Conservation (phyloP, 2,797 vertebrate genomes). For the Pseudochromis fuscus region DNA sequence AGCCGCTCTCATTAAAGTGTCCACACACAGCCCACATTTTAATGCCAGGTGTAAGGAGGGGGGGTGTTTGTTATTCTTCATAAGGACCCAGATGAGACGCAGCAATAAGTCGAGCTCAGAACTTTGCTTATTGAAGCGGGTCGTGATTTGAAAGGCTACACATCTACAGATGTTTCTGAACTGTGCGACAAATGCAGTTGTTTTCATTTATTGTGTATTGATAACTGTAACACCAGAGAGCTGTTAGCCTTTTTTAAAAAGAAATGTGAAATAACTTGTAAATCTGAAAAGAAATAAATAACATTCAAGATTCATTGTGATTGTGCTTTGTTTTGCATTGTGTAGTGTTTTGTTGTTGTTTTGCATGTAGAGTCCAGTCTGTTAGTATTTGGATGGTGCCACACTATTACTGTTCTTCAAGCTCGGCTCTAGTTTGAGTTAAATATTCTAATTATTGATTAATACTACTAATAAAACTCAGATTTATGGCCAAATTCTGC, state of each 20-base stretch:
- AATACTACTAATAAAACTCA: neutral
- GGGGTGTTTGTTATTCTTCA: conserved; percentile 28
- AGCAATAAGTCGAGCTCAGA: conserved; percentile 36
- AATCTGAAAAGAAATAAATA: conserved; percentile 74
- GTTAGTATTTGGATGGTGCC: neutral
- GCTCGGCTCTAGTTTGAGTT: neutral
- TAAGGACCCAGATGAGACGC: conserved; percentile 35
- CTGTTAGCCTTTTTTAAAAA: conserved; percentile 81
- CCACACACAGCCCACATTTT: conserved; percentile 7
- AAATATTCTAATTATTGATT: neutral
- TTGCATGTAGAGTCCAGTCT: neutral
- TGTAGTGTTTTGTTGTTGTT: neutral
- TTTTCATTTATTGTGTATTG: conserved; percentile 69
- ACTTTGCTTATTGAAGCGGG: conserved; percentile 41
- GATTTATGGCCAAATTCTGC: neutral
- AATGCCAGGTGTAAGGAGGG: conserved; percentile 18
- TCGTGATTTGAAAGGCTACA: conserved; percentile 52
- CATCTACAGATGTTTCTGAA: conserved; percentile 58
- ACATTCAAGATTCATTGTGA: conserved; percentile 72
- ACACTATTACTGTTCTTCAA: neutral
- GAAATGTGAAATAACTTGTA: conserved; percentile 75
- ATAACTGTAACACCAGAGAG: conserved; percentile 73
- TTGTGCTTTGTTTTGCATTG: conserved; percentile 35
- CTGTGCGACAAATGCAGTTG: conserved; percentile 64
- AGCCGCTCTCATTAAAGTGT: neutral